Conservation (phyloP, 2,888 invertebrate genomes). For the Aphodius sticticus region DNA sequence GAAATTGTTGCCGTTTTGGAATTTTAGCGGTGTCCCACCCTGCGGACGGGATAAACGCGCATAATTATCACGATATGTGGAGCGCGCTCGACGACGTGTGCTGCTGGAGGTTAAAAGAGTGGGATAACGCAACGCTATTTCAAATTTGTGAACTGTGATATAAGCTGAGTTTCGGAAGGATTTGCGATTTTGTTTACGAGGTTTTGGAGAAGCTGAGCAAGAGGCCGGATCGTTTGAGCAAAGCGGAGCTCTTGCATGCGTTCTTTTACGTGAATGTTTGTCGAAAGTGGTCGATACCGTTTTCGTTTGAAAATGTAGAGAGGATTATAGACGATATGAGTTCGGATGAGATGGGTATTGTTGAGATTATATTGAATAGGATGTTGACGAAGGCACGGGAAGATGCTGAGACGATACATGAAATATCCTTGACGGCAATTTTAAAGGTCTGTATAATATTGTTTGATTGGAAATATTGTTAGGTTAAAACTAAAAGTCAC, state of each 20-base stretch:
- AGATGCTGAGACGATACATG: slow-evolving; percentile 65
- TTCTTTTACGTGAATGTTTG: slow-evolving; percentile 72
- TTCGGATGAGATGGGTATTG: slow-evolving; percentile 73
- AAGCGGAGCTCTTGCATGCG: slow-evolving; percentile 70
- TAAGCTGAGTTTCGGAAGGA: slow-evolving; percentile 62
- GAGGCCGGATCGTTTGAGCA: slow-evolving; percentile 67
- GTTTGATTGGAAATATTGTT: too few species aligned
- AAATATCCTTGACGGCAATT: slow-evolving; percentile 72
- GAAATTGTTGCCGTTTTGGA: slow-evolving; percentile 66
- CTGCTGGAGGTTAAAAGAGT: slow-evolving; percentile 58
- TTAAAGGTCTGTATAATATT: slow-evolving; percentile 67
- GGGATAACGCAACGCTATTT: slow-evolving; percentile 66
- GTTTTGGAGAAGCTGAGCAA: slow-evolving; percentile 65
- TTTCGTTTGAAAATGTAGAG: slow-evolving; percentile 70
- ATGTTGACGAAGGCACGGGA: slow-evolving; percentile 61
- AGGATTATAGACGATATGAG: slow-evolving; percentile 65
- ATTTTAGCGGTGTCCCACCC: slow-evolving; percentile 64
- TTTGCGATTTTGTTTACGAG: slow-evolving; percentile 65
- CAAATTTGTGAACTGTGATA: slow-evolving; percentile 71
- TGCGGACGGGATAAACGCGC: slow-evolving; percentile 62
- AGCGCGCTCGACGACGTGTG: slow-evolving; percentile 74
- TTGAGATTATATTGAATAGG: slow-evolving; percentile 62
- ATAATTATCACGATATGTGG: slow-evolving; percentile 72
- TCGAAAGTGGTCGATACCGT: slow-evolving; percentile 67
- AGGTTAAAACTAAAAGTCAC: too few species aligned